Percentiles rank a stretch among this genome's conserved stretches.
phyloP scores from a whole-genome alignment of 2,888 invertebrate genomes.

The Stenolophus ochropezus region DNA sequence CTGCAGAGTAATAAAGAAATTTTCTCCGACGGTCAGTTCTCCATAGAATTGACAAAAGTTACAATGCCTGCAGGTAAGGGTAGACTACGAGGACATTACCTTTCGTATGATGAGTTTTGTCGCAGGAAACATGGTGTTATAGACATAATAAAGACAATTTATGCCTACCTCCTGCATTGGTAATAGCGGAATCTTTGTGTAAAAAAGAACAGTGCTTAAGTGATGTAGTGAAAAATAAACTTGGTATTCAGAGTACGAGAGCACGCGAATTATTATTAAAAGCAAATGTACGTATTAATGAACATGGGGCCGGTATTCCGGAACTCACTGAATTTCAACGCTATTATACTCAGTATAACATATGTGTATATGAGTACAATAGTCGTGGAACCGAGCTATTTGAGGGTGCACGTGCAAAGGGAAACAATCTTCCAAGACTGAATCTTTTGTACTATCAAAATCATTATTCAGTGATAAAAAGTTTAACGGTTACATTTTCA shows the following conservation, averaged over 20 bases:
- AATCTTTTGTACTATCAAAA: too few relatives aligned
- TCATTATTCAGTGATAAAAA: too few relatives aligned
- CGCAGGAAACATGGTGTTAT: slow-evolving; percentile 9
- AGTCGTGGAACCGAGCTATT: slow-evolving; percentile 12
- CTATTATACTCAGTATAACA: slow-evolving; percentile 52
- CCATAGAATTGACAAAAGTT: slow-evolving; percentile 47
- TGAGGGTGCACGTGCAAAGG: neutral
- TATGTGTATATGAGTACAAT: slow-evolving; percentile 57
- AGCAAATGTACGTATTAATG: too few relatives aligned
- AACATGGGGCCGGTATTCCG: too few relatives aligned
- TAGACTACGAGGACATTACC: neutral
- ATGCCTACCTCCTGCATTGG: slow-evolving; percentile 60
- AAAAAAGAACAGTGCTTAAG: too few relatives aligned
- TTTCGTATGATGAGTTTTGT: slow-evolving; percentile 59
- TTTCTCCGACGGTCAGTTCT: too few relatives aligned
- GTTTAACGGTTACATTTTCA: too few relatives aligned
- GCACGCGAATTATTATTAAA: too few relatives aligned
- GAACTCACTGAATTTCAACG: slow-evolving; percentile 54
- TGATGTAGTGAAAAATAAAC: too few relatives aligned
- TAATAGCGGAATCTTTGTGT: slow-evolving; percentile 51
- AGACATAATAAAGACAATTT: too few relatives aligned
- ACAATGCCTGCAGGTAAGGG: slow-evolving; percentile 44
- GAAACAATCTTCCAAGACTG: slow-evolving; percentile 48
- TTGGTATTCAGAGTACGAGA: too few relatives aligned
- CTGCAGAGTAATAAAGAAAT: too few relatives aligned